A percentile compares a stretch with the other conserved stretches of the same genome.
Evolutionary conservation across 2,797 vertebrate species (phyloP).

Genomic region (Sciurus carolinensis): DNA sequence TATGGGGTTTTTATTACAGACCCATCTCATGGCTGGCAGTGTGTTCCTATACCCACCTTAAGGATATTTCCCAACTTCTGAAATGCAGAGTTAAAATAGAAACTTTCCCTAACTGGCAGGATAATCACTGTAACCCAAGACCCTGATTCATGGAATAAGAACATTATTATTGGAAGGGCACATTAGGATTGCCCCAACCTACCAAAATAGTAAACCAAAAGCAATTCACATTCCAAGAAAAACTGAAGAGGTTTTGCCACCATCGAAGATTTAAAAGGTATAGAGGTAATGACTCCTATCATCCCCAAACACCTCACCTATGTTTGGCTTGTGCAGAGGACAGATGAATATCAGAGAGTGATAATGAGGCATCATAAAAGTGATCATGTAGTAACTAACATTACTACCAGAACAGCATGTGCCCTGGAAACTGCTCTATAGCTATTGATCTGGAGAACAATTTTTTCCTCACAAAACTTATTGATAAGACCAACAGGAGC

Average conservation of each 20-base stretch:
- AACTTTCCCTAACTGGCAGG: not conserved
- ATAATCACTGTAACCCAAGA: not conserved
- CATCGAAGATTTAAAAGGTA: not conserved
- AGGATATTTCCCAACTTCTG: not conserved
- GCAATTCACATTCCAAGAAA: not conserved
- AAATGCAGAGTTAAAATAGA: not conserved
- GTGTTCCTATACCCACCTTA: not conserved
- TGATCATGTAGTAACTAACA: not conserved
- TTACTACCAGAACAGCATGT: not conserved
- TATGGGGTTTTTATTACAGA: not conserved
- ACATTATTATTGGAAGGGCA: not conserved
- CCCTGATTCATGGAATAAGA: not conserved
- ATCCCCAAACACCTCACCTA: not conserved
- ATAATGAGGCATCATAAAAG: not conserved
- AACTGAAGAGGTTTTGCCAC: not conserved
- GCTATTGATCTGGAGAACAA: not conserved
- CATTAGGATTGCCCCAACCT: not conserved
- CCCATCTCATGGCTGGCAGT: not conserved
- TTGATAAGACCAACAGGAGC: not conserved
- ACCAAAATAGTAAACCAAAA: not conserved
- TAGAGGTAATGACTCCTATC: not conserved
- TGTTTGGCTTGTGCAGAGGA: not conserved
- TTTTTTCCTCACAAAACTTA: too few species aligned
- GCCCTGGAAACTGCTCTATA: not conserved
- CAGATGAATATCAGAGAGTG: not conserved